Base-by-base conservation (phyloP, 2,797 vertebrate genomes). In the Esox masquinongy region DNA sequence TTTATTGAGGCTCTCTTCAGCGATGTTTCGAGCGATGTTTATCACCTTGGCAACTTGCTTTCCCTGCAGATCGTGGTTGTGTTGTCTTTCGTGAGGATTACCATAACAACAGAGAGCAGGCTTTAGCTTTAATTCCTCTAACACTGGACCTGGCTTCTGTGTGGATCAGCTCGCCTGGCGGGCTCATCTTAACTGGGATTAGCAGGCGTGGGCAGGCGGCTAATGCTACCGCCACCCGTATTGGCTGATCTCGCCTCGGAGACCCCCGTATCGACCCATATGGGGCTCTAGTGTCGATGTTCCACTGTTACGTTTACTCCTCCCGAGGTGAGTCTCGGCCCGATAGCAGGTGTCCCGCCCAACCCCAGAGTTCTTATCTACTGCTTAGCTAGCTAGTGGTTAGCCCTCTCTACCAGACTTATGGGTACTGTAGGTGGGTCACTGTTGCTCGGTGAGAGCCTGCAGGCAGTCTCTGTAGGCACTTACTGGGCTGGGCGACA, bases 51-150 rank as follows among this genome's bases (percentile, higher is more conserved):
- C 85, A 89, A 91, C 83, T 87, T 88, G 81, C 53, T 22, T 22
- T 89, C 82, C 31, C 78, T 17, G 81, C 85, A 89, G 91, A 92
- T 90, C 90, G 90, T 91, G 85, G 87, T 92, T 90, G 88, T 92
- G 86, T 90, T 79, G 77, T 83, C 53, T 56, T 56, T 8, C n/a
- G 53, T 22, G 53, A 56, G 90, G 91, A 93, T 94, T 93, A 93
- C 82, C 88, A 90, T 89, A 91, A 92, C 90, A 91, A 90, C 91
- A 87, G 87, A 87, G 86, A 79, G 77, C 83, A 89, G 83, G 91
- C 70, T 88, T 93, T 92, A 89, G 82, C 85, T 88, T 90, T 91
- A 92, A 91, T 92, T 87, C 89, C 87, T 64, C 86, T 88, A 88
- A 91, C 87, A 84, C 90, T 89, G 90, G 87, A 91, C 85, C 82